Evolutionary conservation across 2,797 vertebrate species (phyloP).

Genomic region (Amazona ochrocephala): DNA sequence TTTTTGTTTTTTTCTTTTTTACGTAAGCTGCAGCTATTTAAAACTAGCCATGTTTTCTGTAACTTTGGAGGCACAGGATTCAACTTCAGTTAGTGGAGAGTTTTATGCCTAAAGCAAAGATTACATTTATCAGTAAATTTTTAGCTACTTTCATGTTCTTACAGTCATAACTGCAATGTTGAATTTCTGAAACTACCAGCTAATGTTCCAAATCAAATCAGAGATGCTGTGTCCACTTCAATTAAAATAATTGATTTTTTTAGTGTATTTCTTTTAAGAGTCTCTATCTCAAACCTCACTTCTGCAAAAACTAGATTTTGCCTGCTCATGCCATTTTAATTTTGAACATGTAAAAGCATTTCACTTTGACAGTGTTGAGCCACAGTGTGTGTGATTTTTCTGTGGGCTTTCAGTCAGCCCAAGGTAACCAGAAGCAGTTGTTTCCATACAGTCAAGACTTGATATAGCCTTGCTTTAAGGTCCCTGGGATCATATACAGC

Average conservation of each 20-base stretch:
- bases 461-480: not conserved
- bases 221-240: not conserved
- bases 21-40: not conserved
- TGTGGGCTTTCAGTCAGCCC: not conserved
- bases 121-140: conserved; percentile 31
- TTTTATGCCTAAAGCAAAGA: not conserved
- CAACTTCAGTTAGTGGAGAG: not conserved
- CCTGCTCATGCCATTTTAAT: not conserved
- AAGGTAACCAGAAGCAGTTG: not conserved
- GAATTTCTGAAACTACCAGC: not conserved
- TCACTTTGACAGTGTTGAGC: not conserved
- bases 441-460: not conserved
- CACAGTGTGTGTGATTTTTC: not conserved
- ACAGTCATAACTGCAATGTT: not conserved
- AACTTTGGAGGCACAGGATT: not conserved
- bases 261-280: not conserved
- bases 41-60: not conserved
- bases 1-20: not conserved
- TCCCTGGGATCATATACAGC: not conserved
- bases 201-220: not conserved
- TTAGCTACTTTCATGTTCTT: not conserved
- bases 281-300: not conserved
- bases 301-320: not conserved
- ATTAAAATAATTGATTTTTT: not conserved
- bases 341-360: not conserved